These are phyloP conservation scores for human DNA, from an alignment of 2,113 vertebrate genomes.

Conservation along the genomic window DNA sequence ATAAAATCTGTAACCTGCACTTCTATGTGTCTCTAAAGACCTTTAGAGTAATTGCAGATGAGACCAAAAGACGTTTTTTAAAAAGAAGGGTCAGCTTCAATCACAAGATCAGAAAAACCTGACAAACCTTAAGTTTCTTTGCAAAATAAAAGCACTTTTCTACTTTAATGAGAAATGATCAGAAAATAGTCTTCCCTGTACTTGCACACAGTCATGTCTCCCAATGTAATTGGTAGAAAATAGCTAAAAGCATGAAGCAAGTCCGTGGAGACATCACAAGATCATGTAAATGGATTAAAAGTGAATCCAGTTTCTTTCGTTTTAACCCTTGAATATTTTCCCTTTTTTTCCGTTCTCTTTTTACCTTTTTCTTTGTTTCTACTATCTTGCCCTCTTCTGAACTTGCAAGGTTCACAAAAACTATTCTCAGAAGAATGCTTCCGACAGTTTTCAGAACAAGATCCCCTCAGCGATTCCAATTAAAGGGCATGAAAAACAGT, in stretches of 20 bases:
- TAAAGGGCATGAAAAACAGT: fast-evolving
- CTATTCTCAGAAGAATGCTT: not conserved
- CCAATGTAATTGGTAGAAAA: too few relatives aligned
- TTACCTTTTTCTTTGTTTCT: not conserved
- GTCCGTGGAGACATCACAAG: not conserved
- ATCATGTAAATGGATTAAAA: not conserved
- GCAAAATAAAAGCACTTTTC: not conserved
- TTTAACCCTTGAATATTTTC: not conserved
- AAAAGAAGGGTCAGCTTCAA: not conserved
- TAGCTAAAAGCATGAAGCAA: not conserved
- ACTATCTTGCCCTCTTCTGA: not conserved
- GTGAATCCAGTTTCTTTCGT: not conserved
- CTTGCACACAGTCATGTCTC: not conserved
- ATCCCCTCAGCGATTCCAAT: fast-evolving
- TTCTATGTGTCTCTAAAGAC: not conserved
- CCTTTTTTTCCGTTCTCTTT: not conserved
- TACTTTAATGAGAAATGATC: too few relatives aligned
- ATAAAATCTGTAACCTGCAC: not conserved
- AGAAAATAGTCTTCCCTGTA: not conserved
- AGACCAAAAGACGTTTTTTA: not conserved
- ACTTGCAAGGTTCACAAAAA: not conserved
- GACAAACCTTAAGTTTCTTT: not conserved
- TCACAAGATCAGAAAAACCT: not conserved
- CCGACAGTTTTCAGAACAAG: not conserved
- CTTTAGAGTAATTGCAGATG: not conserved